Evolutionary conservation across 2,888 invertebrate species (phyloP).

Genomic region (Latrodectus elegans): DNA sequence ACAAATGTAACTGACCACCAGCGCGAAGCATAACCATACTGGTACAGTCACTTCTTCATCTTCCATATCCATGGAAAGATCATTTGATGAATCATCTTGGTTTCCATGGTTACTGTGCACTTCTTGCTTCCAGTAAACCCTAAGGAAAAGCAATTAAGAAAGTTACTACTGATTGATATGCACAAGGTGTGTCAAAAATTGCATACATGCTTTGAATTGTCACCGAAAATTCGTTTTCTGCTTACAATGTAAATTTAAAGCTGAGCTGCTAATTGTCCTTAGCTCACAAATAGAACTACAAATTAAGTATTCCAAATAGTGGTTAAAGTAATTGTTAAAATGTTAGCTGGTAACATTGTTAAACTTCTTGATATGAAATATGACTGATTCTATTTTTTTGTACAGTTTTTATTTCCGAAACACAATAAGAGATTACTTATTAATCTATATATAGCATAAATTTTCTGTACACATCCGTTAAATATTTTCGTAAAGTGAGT

Average conservation of each 20-base stretch:
- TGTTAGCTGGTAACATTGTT: too few species aligned
- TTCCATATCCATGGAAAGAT: constrained; percentile 72
- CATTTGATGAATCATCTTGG: constrained; percentile 25
- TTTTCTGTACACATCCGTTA: too few species aligned
- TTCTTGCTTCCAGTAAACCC: constrained; percentile 43
- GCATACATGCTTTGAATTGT: not conserved
- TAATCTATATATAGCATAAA: too few species aligned
- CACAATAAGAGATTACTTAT: too few species aligned
- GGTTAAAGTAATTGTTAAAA: too few species aligned
- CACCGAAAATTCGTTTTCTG: not conserved
- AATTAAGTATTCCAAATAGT: too few species aligned
- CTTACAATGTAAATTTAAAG: not conserved
- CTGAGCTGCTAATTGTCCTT: too few species aligned
- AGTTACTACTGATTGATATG: not conserved
- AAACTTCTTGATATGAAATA: too few species aligned
- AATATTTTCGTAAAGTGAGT: too few species aligned
- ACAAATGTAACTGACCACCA: constrained; percentile 91
- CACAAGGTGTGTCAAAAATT: not conserved
- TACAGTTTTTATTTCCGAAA: too few species aligned
- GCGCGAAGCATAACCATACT: constrained; percentile 86
- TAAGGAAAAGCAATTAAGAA: not conserved
- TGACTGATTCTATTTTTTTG: too few species aligned
- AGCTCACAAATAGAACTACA: too few species aligned
- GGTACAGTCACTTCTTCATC: constrained; percentile 71
- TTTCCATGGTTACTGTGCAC: not conserved